Evolutionary conservation across 1,140 invertebrate genomes (phyloP), one percentile per base, ranked within the genome.

Genomic region (Bombus fervidus): DNA sequence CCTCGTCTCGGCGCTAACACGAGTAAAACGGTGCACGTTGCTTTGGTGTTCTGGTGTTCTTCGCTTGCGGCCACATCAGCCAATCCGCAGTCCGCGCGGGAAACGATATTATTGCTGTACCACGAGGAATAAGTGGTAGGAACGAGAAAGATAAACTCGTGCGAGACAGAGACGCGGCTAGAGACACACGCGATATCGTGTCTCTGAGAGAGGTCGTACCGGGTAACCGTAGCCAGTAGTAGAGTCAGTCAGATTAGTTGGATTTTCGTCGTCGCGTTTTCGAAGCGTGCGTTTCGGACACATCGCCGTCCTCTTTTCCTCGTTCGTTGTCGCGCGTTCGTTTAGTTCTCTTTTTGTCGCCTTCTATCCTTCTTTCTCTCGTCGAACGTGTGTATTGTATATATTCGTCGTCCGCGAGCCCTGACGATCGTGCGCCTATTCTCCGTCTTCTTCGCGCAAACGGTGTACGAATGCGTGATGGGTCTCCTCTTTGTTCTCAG

Each of bases 71-170:
- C 68, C 69, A 15, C 86, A 86, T 85, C 76, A 91, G 87, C 93
- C 93, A 94, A 93, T 94, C 93, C 88, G 86, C 83, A 84, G 76
- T 88, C 79, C 91, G 93, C 93, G 93, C 93, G 93, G 93, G 93
- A 94, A 94, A 93, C 91, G 91, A 93, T 94, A 92, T 93, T 93
- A 93, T 93, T 93, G 86, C 91, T 76, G 76, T 85, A 87, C 92
- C 92, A 93, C 93, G 92, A 91, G 92, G 90, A 89, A 88, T 77
- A 1, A 71, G 12, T 1, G 69, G 25, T 71, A 71, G 68, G 37
- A 69, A 69, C 3, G 34, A 71, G 64, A 68, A 77, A 77, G 81
- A 77, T 69, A 31, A 25, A 53, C 37, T 59, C 66, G 62, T 0
- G 68, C 9, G 62, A 34, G 53, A 87, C 78, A 28, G 41, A 81